Evolutionary conservation across 2,888 invertebrate species (phyloP).

Genomic region (Girardia tigrina): DNA sequence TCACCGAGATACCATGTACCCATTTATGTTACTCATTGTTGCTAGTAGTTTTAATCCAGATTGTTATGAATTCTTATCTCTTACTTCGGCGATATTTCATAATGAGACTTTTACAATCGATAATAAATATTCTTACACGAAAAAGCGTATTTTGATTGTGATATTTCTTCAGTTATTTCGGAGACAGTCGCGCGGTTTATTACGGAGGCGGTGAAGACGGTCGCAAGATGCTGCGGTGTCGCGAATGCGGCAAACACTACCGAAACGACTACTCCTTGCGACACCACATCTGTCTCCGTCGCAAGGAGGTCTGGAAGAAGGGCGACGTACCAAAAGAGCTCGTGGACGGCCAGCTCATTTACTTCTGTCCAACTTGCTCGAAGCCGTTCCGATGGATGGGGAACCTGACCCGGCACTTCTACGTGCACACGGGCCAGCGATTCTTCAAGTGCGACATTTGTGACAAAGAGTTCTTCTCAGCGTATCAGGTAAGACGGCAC

Average conservation of each 20-base stretch:
- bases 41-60: no score
- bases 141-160: no score
- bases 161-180: no score
- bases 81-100: no score
- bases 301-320: constrained; percentile 36
- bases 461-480: constrained; percentile 37
- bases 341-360: constrained; percentile 33
- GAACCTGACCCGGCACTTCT: constrained; percentile 35
- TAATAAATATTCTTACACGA: no score
- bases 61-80: no score
- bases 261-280: constrained; percentile 34
- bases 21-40: no score
- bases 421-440: constrained; percentile 37
- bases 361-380: constrained; percentile 36
- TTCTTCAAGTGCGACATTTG: constrained; percentile 36
- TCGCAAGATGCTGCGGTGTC: constrained; percentile 34
- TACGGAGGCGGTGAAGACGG: background rate
- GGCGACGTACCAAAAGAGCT: constrained; percentile 33
- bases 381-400: constrained; percentile 37
- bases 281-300: constrained; percentile 36
- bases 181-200: no score
- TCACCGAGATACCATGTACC: no score
- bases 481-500: constrained; percentile 36
- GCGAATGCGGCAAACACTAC: constrained; percentile 36
- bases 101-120: no score